A percentile compares a stretch with the other conserved stretches of the same genome.
Conservation (phyloP, 1,140 invertebrate species). For the Camponotus pennsylvanicus region DNA sequence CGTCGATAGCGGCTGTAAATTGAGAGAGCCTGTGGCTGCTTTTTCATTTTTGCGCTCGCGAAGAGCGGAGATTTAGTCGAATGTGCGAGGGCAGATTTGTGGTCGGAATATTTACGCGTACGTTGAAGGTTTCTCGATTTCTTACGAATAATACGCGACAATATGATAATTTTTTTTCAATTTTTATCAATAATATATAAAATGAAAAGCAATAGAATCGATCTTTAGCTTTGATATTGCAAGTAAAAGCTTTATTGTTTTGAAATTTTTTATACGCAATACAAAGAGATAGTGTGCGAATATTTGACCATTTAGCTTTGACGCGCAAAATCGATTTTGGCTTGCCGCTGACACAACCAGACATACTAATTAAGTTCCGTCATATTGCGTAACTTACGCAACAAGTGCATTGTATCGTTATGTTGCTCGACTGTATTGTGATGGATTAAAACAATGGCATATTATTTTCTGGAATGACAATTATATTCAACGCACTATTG, state of each 20-base stretch:
- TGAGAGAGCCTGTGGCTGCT: constrained; percentile 21
- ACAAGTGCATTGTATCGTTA: constrained; percentile 15
- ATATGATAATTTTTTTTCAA: background rate
- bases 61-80: constrained; percentile 49
- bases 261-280: background rate
- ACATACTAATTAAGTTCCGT: background rate
- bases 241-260: background rate
- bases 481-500: background rate
- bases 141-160: background rate
- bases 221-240: background rate
- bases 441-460: constrained; percentile 12
- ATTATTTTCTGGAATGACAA: constrained; percentile 20
- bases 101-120: constrained; percentile 25
- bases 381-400: constrained; percentile 5
- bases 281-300: no score
- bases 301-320: constrained; percentile 7
- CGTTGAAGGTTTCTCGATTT: constrained; percentile 3
- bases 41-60: constrained; percentile 44
- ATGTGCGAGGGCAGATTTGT: constrained; percentile 36
- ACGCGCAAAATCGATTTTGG: constrained; percentile 29
- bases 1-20: constrained; percentile 67
- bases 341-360: constrained; percentile 3
- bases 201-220: background rate
- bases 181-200: background rate
- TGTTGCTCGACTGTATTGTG: background rate